Conservation (phyloP, 2,113 vertebrate species). For the Nycticebus coucang region DNA sequence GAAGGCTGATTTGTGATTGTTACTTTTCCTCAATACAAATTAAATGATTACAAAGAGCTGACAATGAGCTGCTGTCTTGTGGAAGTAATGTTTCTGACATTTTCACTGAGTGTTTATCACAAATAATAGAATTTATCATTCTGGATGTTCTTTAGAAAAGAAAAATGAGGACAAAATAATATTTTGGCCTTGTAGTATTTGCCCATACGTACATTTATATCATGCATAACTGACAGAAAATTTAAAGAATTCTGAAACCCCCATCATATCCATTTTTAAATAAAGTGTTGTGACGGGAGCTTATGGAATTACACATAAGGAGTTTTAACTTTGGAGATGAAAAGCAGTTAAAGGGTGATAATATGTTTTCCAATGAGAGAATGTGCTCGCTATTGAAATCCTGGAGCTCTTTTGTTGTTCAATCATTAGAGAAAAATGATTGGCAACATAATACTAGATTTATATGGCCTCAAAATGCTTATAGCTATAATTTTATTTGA, state of each 20-base stretch:
- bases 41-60: constrained; percentile 80
- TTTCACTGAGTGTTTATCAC: constrained; percentile 76
- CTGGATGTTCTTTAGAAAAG: constrained; percentile 72
- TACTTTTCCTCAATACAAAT: constrained; percentile 82
- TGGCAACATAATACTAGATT: background rate
- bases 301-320: background rate
- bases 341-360: background rate
- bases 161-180: constrained; percentile 74
- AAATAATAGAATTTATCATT: constrained; percentile 76
- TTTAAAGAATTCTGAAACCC: constrained; percentile 54
- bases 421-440: background rate
- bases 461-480: background rate
- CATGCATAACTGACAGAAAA: constrained; percentile 54
- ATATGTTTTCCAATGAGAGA: background rate
- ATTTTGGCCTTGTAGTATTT: constrained; percentile 64
- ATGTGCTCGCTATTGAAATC: background rate
- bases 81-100: constrained; percentile 79
- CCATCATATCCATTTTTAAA: constrained; percentile 45
- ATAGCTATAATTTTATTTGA: background rate
- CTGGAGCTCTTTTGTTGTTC: background rate
- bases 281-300: background rate
- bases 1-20: constrained; percentile 82
- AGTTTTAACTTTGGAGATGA: constrained; percentile 4
- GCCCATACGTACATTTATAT: constrained; percentile 36
- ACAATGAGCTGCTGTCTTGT: constrained; percentile 73